Evolutionary conservation across 2,113 vertebrate species (phyloP), one percentile per base, ranked within the genome.

Genomic region (Alexandromys fortis): DNA sequence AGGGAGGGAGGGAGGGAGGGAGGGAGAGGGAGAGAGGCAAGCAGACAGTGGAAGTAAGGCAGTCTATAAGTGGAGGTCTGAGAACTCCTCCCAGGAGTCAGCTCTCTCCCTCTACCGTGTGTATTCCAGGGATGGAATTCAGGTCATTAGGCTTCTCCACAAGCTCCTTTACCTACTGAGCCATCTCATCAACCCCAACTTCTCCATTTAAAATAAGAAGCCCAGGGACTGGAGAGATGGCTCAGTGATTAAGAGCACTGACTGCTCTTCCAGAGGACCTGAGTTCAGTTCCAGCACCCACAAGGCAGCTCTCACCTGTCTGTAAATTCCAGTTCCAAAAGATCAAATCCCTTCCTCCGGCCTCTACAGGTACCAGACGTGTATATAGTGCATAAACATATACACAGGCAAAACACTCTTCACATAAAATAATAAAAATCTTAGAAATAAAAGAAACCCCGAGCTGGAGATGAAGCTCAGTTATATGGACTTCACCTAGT

Each of bases 121-220:
- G n/a, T n/a, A 42, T 85, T 16, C 61, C 61, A 65, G 38, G 61
- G 5, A 45, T 28, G 13, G 28, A 45, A 63, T 3, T 63, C n/a
- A 61, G 24, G 81, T 42, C 58, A 42, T 65, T 4, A 42, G 81
- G 13, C 26, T 47, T 85, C 11, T 65, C 38, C 3, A 5, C 26
- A 86, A 47, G 10, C 68, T 19, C 28, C 16, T 63, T 30, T 86
- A 75, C 10, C 58, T 72, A 42, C 16, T 30, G 45, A 67, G 16
- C 82, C 82, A 85, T 47, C 61, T 85, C 33, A 35, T n/a, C 49
- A 38, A 12, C 47, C 49, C 42, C n/a, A 38, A 70, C 45, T 10
- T 93, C 11, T 78, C 38, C 24, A 86, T 30, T 90, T 78, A 61
- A 82, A 82, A 38, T 58, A 55, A 61, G 55, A 82, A 82, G 58